These are phyloP conservation scores for Sebastes taczanowskii DNA, from an alignment of 2,797 vertebrate species.

Conservation along the genomic window DNA sequence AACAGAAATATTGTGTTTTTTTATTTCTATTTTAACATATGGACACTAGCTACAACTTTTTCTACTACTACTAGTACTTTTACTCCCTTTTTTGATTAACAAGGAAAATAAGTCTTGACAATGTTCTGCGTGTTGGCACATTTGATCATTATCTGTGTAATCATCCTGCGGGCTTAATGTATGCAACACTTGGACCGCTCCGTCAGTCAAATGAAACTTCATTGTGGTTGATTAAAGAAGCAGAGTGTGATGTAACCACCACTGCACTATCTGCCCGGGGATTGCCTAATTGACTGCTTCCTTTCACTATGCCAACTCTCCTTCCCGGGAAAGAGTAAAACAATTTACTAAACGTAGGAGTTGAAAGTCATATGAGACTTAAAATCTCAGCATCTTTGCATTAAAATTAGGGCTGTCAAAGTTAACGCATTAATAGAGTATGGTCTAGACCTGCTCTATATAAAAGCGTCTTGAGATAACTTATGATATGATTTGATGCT, in stretches of 20 bases:
- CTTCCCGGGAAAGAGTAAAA: neutral
- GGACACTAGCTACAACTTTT: neutral
- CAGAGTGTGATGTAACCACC: slow-evolving; percentile 12
- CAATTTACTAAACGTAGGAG: neutral
- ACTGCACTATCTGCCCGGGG: neutral
- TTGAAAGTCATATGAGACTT: neutral
- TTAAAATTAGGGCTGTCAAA: neutral
- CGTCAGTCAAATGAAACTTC: neutral
- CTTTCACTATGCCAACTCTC: neutral
- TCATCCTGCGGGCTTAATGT: neutral
- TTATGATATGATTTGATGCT: too few species aligned
- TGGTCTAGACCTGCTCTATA: too few species aligned
- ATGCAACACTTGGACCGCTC: neutral
- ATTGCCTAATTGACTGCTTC: slow-evolving; percentile 10
- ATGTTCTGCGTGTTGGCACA: neutral
- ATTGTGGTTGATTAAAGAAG: slow-evolving; percentile 10
- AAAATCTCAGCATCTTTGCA: neutral
- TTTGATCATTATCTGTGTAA: neutral
- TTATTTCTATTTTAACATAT: neutral
- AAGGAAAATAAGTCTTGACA: neutral
- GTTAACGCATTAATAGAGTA: too few species aligned
- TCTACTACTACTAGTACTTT: too few species aligned
- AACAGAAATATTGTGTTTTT: neutral
- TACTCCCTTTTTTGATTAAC: neutral
- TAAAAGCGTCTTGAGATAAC: too few species aligned